These are phyloP conservation scores for Dorcus hopei DNA, from an alignment of 2,888 invertebrate genomes.

Conservation along the genomic window DNA sequence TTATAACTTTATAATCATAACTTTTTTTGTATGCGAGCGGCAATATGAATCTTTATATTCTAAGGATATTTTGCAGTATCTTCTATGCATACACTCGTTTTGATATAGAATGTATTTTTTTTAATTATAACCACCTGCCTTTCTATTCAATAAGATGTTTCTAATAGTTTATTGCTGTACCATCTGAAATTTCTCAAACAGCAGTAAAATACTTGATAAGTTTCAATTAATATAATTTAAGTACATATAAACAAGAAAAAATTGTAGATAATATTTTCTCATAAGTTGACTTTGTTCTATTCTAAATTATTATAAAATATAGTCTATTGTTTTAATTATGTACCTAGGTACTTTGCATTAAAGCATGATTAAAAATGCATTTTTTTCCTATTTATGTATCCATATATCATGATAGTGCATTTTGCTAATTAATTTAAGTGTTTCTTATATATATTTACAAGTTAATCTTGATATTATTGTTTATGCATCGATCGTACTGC, in stretches of 20 bases:
- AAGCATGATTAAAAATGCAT: neutral
- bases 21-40: constrained; percentile 14
- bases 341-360: neutral
- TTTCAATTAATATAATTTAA: too few species aligned
- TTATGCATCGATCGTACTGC: constrained; percentile 17
- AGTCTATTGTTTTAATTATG: neutral
- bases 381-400: neutral
- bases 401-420: neutral
- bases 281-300: neutral
- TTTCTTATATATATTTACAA: neutral
- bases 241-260: too few species aligned
- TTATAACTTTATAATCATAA: constrained; percentile 17
- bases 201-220: too few species aligned
- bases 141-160: too few species aligned
- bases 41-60: constrained; percentile 18
- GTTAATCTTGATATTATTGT: neutral
- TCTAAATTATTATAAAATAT: neutral
- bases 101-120: too few species aligned
- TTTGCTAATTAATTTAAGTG: neutral
- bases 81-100: neutral
- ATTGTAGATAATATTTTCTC: too few species aligned
- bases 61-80: constrained; percentile 8
- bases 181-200: too few species aligned
- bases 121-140: too few species aligned
- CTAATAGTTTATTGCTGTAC: too few species aligned